A percentile compares a stretch with the other conserved stretches of the same genome.
phyloP scores from a whole-genome alignment of 2,113 vertebrate species.

The Crotalus viridis region DNA sequence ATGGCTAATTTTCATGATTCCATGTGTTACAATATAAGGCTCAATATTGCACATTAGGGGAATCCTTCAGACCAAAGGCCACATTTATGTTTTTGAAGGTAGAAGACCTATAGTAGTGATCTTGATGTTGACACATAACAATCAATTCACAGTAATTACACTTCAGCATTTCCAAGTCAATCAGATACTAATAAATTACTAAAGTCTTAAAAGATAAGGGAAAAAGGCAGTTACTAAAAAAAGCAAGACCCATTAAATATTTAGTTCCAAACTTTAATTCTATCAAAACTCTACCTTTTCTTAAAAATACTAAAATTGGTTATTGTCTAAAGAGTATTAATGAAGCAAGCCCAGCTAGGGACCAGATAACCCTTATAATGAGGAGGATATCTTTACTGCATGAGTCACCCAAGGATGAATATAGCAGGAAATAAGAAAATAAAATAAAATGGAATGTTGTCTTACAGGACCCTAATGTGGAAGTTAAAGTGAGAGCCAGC shows the following conservation, averaged over 20 bases:
- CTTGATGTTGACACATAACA: background rate
- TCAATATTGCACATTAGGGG: background rate
- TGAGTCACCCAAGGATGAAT: background rate
- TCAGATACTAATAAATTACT: background rate
- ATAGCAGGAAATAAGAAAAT: background rate
- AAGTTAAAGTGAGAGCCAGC: background rate
- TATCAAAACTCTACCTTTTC: background rate
- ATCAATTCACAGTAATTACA: background rate
- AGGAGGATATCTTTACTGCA: background rate
- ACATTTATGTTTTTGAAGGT: background rate
- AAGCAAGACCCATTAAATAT: background rate
- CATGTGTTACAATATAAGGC: background rate
- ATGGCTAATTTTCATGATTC: background rate
- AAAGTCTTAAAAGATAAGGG: background rate
- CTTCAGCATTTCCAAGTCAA: background rate
- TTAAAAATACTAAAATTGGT: background rate
- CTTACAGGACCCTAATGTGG: background rate
- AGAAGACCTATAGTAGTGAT: background rate
- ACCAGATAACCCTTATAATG: background rate
- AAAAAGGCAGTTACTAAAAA: background rate
- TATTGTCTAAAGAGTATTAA: background rate
- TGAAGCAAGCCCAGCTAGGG: background rate
- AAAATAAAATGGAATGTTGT: background rate
- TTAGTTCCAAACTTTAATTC: background rate
- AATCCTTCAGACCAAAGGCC: background rate